These are phyloP conservation scores for Jaculus jaculus DNA, from an alignment of 2,113 vertebrate species.

Conservation along the genomic window DNA sequence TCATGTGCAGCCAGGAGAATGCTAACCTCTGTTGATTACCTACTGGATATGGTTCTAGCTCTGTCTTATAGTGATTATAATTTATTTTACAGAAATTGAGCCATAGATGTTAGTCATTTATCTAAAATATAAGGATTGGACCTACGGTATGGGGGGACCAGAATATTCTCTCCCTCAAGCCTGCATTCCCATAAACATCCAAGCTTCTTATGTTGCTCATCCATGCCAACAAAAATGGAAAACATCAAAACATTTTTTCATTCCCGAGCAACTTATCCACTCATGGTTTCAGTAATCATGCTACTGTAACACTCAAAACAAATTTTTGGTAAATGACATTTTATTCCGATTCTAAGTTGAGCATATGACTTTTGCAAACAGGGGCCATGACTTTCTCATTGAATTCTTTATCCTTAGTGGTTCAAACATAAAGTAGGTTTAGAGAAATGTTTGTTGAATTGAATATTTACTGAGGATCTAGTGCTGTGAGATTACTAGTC, in stretches of 20 bases:
- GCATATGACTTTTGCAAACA: slow-evolving; percentile 7
- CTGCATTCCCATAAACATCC: not conserved
- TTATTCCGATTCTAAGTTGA: not conserved
- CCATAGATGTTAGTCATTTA: not conserved
- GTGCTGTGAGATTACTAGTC: not conserved
- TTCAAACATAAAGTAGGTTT: not conserved
- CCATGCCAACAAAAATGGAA: not conserved
- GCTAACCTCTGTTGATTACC: not conserved
- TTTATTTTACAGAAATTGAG: not conserved
- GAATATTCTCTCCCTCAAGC: not conserved
- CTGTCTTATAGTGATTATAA: not conserved
- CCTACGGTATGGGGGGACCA: not conserved
- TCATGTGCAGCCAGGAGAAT: rapidly evolving
- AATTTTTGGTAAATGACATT: not conserved
- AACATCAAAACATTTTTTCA: not conserved
- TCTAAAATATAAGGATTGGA: not conserved
- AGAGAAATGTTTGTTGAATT: not conserved
- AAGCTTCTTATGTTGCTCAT: not conserved
- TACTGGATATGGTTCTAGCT: not conserved
- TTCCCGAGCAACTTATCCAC: not conserved
- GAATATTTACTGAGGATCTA: not conserved
- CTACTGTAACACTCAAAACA: not conserved
- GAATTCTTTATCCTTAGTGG: not conserved
- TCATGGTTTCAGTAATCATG: not conserved
- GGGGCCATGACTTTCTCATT: not conserved